Evolutionary conservation across 30 jellyfish, hydroid and myxozoan genomes (phyloP).

Genomic region (Aurelia aurita complex sp. Pacific): DNA sequence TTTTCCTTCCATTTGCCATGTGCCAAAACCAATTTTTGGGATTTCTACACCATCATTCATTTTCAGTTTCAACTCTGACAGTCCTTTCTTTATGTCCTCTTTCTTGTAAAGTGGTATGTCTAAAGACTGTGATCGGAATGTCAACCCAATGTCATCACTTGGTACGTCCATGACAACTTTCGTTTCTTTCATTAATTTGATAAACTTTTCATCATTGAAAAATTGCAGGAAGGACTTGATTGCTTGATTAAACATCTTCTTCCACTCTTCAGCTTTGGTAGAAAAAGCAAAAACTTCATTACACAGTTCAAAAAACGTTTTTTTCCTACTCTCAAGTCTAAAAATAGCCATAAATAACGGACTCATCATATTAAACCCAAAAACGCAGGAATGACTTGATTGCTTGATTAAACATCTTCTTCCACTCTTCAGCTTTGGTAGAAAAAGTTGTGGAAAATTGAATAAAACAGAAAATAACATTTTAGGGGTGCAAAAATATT

Average conservation of each 20-base stretch:
- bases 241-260: slow-evolving; percentile 8
- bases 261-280: slow-evolving; percentile 29
- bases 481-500: too few species aligned
- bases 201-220: slow-evolving; percentile 16
- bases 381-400: slow-evolving; percentile 13
- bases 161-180: slow-evolving; percentile 50
- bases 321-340: too few species aligned
- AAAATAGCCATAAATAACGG: too few species aligned
- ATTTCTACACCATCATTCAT: slow-evolving; percentile 57
- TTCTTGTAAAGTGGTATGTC: slow-evolving; percentile 46
- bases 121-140: slow-evolving; percentile 25
- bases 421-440: slow-evolving; percentile 29
- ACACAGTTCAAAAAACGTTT: too few species aligned
- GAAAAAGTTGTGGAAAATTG: too few species aligned
- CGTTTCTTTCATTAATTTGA: slow-evolving; percentile 17
- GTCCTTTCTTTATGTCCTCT: slow-evolving; percentile 47
- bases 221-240: slow-evolving; percentile 16
- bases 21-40: slow-evolving; percentile 79
- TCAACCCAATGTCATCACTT: slow-evolving; percentile 60
- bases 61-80: slow-evolving; percentile 28
- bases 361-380: neutral
- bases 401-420: slow-evolving; percentile 8
- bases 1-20: slow-evolving; percentile 64
- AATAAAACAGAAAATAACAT: too few species aligned
- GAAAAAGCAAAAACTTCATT: too few species aligned